These are phyloP conservation scores for Brachyopa scutellaris DNA, from an alignment of 2,888 invertebrate species.

Conservation along the genomic window DNA sequence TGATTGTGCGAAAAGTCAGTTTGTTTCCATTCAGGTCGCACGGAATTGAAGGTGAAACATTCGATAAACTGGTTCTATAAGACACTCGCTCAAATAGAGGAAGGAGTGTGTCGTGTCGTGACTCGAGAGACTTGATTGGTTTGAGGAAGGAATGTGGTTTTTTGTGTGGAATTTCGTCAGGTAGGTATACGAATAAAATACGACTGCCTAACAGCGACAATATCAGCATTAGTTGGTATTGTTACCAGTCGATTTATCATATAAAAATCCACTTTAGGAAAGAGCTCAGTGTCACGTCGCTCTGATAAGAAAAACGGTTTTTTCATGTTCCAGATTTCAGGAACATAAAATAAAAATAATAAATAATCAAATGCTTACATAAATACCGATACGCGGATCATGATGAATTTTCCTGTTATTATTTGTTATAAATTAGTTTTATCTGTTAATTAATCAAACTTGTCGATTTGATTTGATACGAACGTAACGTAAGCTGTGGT, in stretches of 20 bases:
- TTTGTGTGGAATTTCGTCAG: background rate
- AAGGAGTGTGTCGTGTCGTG: background rate
- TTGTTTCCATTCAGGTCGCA: slow-evolving; percentile 22
- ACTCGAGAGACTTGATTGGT: background rate
- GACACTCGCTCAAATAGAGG: background rate
- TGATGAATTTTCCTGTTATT: too few species aligned
- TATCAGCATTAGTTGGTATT: background rate
- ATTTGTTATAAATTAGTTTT: too few species aligned
- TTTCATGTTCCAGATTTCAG: background rate
- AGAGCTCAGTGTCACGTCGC: slow-evolving; percentile 4
- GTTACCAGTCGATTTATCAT: background rate
- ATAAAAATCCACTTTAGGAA: background rate
- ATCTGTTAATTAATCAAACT: too few species aligned
- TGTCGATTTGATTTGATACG: too few species aligned
- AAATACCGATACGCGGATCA: too few species aligned
- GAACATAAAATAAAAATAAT: background rate
- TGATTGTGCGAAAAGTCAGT: slow-evolving; percentile 21
- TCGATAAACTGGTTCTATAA: slow-evolving; percentile 38
- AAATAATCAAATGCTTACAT: background rate
- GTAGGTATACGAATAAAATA: too few species aligned
- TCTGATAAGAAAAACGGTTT: slow-evolving; percentile 8
- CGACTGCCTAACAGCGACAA: too few species aligned
- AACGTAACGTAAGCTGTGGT: too few species aligned
- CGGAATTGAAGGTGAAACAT: slow-evolving; percentile 36
- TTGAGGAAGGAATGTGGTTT: slow-evolving; percentile 10